Evolutionary conservation across 35 echinoderm and acorn worm genomes (phyloP).

Genomic region (Heliocidaris tuberculata): DNA sequence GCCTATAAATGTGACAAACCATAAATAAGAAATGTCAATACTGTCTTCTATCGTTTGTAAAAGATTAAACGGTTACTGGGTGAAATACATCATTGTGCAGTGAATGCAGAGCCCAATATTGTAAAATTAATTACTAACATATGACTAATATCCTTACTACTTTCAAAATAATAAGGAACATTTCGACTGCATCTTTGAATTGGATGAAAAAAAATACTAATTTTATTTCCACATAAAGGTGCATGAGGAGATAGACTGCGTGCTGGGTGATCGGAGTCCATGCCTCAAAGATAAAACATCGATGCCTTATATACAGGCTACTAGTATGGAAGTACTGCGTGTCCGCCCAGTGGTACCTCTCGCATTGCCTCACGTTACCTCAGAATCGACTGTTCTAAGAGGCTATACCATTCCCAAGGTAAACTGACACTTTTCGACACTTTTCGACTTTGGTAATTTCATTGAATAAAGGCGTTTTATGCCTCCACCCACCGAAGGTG

Average conservation of each 20-base stretch:
- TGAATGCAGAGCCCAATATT: no score
- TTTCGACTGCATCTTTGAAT: neutral
- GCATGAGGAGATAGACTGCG: conserved; percentile 45
- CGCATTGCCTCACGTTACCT: neutral
- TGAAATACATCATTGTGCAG: no score
- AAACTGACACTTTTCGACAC: neutral
- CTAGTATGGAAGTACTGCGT: conserved; percentile 44
- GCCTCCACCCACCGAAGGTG: no score
- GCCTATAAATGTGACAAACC: no score
- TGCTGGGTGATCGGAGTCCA: conserved; percentile 14
- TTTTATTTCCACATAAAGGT: neutral
- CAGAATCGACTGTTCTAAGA: neutral
- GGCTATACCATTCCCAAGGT: conserved; percentile 45
- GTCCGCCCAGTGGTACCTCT: neutral
- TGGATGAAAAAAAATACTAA: neutral
- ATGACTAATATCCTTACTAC: neutral
- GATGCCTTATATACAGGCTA: conserved; percentile 38
- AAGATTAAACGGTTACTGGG: neutral
- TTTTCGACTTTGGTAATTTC: no score
- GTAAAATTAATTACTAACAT: neutral
- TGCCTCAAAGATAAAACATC: neutral
- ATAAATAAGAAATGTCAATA: neutral
- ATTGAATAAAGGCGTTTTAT: no score
- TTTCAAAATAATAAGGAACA: neutral
- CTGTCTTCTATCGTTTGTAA: neutral